Conservation (phyloP, 2,113 vertebrate species). For the Bostrychus sinensis region DNA sequence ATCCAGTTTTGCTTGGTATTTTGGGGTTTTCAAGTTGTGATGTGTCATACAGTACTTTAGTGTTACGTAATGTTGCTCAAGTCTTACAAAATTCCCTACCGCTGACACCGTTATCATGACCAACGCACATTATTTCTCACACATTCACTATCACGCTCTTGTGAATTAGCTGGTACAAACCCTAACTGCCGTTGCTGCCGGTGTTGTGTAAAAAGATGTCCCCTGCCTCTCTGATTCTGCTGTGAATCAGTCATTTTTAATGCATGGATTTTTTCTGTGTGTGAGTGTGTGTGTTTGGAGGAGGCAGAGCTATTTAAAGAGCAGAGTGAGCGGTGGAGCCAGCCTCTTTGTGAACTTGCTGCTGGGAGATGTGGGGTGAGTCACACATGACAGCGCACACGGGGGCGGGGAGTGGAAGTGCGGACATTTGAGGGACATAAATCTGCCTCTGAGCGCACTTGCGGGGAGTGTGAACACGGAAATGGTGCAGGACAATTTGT, state of each 20-base stretch:
- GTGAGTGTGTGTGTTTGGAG: too few species aligned
- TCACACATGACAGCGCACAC: conserved; percentile 76
- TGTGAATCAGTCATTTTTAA: conserved; percentile 76
- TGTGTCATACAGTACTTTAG: too few species aligned
- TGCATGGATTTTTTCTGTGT: conserved; percentile 67
- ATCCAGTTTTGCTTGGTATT: too few species aligned
- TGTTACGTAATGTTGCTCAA: too few species aligned
- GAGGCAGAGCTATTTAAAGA: conserved; percentile 77
- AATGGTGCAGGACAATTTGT: too few species aligned
- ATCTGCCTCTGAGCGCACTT: not conserved
- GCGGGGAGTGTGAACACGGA: not conserved
- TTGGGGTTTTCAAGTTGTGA: too few species aligned
- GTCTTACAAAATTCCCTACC: too few species aligned
- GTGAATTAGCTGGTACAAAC: not conserved
- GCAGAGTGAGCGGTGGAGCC: conserved; percentile 70
- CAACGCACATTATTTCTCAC: not conserved
- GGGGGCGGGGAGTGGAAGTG: conserved; percentile 61
- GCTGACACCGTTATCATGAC: too few species aligned
- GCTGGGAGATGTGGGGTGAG: conserved; percentile 67
- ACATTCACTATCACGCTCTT: not conserved
- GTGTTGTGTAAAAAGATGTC: conserved; percentile 34
- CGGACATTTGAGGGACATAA: not conserved
- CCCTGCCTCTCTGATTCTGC: conserved; percentile 63
- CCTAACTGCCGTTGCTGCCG: conserved; percentile 43
- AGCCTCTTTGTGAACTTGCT: conserved; percentile 74